A percentile compares a stretch with the other conserved stretches of the same genome.
phyloP scores from a whole-genome alignment of 2,113 vertebrate genomes.

The Nipponia nippon region DNA sequence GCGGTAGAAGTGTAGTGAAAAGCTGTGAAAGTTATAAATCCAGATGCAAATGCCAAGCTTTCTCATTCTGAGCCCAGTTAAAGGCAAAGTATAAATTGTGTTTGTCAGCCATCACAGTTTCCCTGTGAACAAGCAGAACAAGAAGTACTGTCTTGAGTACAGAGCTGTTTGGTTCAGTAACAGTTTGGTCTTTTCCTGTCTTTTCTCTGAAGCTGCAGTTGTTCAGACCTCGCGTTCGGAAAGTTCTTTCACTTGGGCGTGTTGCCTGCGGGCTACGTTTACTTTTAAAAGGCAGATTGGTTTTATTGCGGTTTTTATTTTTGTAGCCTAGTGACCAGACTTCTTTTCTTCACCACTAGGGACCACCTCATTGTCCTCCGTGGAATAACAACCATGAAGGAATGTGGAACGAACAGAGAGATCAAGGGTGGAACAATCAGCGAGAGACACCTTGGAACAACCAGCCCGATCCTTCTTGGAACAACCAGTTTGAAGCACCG shows the following conservation, averaged over 20 bases:
- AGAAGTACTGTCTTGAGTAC: no score
- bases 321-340: slow-evolving; percentile 69
- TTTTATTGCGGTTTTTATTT: not conserved
- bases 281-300: not conserved
- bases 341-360: slow-evolving; percentile 82
- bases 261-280: fast-evolving
- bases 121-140: not conserved
- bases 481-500: slow-evolving; percentile 79
- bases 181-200: not conserved
- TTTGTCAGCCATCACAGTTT: fast-evolving
- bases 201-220: not conserved
- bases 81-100: not conserved
- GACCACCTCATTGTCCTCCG: slow-evolving; percentile 92
- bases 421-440: slow-evolving; percentile 90
- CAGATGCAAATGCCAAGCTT: not conserved
- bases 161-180: not conserved
- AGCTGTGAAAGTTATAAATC: not conserved
- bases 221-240: not conserved
- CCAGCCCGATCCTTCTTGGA: slow-evolving; percentile 86
- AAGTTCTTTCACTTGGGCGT: fast-evolving
- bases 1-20: not conserved
- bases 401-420: slow-evolving; percentile 94
- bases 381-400: slow-evolving; percentile 96
- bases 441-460: slow-evolving; percentile 84
- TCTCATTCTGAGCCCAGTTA: not conserved